These are phyloP conservation scores for Neolamprologus tretocephalus DNA, from an alignment of 2,113 vertebrate genomes.

Conservation along the genomic window DNA sequence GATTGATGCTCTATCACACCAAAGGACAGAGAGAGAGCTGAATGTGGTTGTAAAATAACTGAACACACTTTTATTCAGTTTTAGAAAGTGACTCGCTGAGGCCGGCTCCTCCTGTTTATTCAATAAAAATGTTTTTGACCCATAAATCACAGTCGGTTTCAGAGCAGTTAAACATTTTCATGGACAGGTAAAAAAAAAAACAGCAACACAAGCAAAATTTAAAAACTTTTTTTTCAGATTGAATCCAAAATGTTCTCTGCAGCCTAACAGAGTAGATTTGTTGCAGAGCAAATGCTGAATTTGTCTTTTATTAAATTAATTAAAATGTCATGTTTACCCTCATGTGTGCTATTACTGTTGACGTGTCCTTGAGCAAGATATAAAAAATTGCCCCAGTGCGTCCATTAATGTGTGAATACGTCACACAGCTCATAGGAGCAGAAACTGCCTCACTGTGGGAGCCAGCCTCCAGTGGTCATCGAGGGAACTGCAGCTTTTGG, in stretches of 20 bases:
- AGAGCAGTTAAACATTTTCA: background rate
- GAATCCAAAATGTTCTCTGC: background rate
- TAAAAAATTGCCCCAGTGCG: background rate
- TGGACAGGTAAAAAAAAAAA: background rate
- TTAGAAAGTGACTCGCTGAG: background rate
- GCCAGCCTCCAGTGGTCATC: background rate
- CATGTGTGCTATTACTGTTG: background rate
- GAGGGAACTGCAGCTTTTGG: background rate
- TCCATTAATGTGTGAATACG: background rate
- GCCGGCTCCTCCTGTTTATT: background rate
- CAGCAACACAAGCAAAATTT: background rate
- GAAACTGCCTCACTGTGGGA: background rate
- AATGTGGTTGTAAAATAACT: background rate
- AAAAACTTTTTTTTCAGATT: background rate
- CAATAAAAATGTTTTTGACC: background rate
- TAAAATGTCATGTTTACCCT: background rate
- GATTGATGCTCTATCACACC: background rate
- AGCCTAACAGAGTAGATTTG: background rate
- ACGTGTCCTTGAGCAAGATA: background rate
- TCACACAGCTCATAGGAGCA: background rate
- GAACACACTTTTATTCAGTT: background rate
- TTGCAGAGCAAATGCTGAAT: background rate
- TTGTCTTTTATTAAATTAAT: background rate
- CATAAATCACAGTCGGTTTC: background rate
- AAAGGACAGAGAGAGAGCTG: background rate